Evolutionary conservation across 2,888 invertebrate species (phyloP).

Genomic region (Dryomyza anilis): DNA sequence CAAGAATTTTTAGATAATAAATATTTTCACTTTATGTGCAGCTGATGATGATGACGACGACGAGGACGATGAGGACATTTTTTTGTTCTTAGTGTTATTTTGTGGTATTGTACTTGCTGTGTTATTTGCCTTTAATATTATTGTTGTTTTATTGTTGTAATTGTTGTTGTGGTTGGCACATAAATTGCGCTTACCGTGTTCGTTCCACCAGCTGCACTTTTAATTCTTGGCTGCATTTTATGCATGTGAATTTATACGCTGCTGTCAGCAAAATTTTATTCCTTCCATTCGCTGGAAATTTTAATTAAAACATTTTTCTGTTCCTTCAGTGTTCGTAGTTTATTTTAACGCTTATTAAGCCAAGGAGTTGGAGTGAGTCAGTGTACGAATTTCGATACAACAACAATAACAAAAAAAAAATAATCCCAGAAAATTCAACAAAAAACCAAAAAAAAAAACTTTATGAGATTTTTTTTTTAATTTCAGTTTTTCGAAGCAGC

Average conservation of each 20-base stretch:
- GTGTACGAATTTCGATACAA: background rate
- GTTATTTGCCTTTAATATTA: background rate
- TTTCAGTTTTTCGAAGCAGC: too few species aligned
- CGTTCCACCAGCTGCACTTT: background rate
- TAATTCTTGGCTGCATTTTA: background rate
- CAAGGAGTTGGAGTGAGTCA: background rate
- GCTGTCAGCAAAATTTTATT: background rate
- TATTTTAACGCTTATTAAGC: conserved; percentile 4
- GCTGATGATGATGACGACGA: conserved; percentile 11
- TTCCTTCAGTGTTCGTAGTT: background rate
- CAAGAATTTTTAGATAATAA: conserved; percentile 25
- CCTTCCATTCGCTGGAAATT: background rate
- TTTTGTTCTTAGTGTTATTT: too few species aligned
- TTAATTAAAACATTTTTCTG: background rate
- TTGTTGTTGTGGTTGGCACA: background rate
- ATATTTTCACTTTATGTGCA: conserved; percentile 19
- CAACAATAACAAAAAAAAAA: too few species aligned
- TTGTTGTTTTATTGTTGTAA: background rate
- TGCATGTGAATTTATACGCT: too few species aligned
- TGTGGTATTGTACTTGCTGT: too few species aligned
- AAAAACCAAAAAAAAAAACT: too few species aligned
- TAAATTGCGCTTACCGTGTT: conserved; percentile 19
- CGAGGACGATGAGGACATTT: too few species aligned
- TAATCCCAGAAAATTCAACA: too few species aligned
- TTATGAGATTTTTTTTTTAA: too few species aligned